A percentile compares a stretch with the other conserved stretches of the same genome.
These are phyloP conservation scores for Meloe dianella DNA, from an alignment of 2,888 invertebrate species.

Conservation along the genomic window DNA sequence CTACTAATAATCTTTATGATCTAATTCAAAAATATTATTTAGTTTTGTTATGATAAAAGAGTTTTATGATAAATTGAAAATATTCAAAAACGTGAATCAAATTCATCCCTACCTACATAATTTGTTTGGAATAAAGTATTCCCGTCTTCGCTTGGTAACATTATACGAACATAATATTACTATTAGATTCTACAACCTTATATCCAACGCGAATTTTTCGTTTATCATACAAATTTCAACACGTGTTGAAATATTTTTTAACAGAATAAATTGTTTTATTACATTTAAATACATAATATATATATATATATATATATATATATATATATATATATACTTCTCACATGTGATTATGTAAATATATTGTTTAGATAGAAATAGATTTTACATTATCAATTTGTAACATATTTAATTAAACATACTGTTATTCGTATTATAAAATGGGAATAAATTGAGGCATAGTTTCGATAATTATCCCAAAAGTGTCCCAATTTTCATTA, in stretches of 20 bases:
- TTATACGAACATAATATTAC: conserved; percentile 17
- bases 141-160: conserved; percentile 13
- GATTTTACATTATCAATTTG: too few species aligned
- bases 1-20: too few species aligned
- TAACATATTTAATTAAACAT: not conserved
- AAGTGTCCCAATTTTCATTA: not conserved
- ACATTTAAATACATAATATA: conserved; percentile 4
- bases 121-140: conserved; percentile 9
- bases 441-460: not conserved
- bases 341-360: too few species aligned
- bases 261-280: conserved; percentile 8
- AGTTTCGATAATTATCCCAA: not conserved
- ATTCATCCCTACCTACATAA: not conserved
- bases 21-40: too few species aligned
- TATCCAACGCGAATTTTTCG: conserved; percentile 15
- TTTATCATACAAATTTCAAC: conserved; percentile 22
- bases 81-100: conserved; percentile 6
- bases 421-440: not conserved
- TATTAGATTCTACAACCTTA: not conserved
- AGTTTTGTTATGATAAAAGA: not conserved
- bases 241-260: conserved; percentile 17
- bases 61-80: conserved; percentile 7
- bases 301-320: too few species aligned
- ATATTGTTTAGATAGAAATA: too few species aligned
- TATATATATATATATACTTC: too few species aligned